Percentiles rank a stretch among this genome's conserved stretches.
phyloP scores from a whole-genome alignment of 64 coral and sea anemone genomes.

The Stylophora pistillata region DNA sequence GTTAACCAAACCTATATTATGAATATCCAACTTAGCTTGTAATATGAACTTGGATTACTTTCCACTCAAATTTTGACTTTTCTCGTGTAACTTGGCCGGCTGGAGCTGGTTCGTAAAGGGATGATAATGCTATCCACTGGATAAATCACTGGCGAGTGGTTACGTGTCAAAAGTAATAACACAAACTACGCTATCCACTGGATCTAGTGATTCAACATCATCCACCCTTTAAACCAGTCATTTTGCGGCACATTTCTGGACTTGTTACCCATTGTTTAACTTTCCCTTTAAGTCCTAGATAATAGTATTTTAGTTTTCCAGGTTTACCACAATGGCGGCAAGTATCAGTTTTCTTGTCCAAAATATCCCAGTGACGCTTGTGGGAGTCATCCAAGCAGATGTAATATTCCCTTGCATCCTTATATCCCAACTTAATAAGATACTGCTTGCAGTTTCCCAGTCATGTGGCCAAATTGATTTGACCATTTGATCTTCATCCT shows the following conservation, averaged over 20 bases:
- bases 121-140: too few species aligned
- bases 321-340: conserved; percentile 67
- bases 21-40: conserved; percentile 34
- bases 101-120: too few species aligned
- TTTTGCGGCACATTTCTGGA: conserved; percentile 70
- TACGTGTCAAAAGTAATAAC: too few species aligned
- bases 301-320: conserved; percentile 68
- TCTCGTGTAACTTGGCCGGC: too few species aligned
- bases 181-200: too few species aligned
- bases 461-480: conserved; percentile 55
- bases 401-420: conserved; percentile 81
- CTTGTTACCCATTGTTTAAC: conserved; percentile 66
- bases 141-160: too few species aligned
- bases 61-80: conserved; percentile 37
- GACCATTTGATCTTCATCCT: conserved; percentile 56
- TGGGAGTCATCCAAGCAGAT: conserved; percentile 68
- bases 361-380: conserved; percentile 75
- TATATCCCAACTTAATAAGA: conserved; percentile 68
- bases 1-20: conserved; percentile 48
- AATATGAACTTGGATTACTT: conserved; percentile 46
- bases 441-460: conserved; percentile 65
- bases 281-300: conserved; percentile 74
- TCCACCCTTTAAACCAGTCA: too few species aligned
- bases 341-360: conserved; percentile 62
- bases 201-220: too few species aligned